Conservation (phyloP, 2,888 invertebrate species). For the Hipparchia sbordonii region DNA sequence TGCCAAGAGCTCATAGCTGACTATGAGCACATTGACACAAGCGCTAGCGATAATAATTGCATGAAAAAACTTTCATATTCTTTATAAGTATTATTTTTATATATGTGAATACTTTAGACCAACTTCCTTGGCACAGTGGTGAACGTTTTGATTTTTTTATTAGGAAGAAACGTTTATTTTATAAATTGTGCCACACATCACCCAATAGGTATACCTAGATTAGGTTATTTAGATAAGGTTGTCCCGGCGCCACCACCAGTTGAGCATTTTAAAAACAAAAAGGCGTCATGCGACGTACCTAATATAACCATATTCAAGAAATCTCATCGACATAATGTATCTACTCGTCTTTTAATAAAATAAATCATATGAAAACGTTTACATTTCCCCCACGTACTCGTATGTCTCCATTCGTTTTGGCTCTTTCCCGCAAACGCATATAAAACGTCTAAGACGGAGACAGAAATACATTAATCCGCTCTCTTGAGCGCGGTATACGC, state of each 20-base stretch:
- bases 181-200: no score
- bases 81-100: no score
- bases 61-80: no score
- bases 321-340: not conserved
- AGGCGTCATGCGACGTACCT: no score
- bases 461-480: conserved; percentile 35
- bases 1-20: conserved; percentile 1
- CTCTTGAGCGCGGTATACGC: conserved; percentile 39
- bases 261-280: no score
- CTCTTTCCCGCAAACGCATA: conserved; percentile 13
- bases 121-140: no score
- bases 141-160: no score
- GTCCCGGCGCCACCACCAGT: no score
- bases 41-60: conserved; percentile 9
- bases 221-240: no score
- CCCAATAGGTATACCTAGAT: no score
- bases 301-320: not conserved
- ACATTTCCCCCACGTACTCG: not conserved
- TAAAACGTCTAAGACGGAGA: conserved; percentile 14
- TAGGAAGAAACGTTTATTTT: no score
- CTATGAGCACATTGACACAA: not conserved
- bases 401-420: conserved; percentile 1
- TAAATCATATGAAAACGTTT: conserved; percentile 11
- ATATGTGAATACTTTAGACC: no score
- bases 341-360: not conserved